These are phyloP conservation scores for Prunella himalayana DNA, from an alignment of 2,113 vertebrate genomes.

Conservation along the genomic window DNA sequence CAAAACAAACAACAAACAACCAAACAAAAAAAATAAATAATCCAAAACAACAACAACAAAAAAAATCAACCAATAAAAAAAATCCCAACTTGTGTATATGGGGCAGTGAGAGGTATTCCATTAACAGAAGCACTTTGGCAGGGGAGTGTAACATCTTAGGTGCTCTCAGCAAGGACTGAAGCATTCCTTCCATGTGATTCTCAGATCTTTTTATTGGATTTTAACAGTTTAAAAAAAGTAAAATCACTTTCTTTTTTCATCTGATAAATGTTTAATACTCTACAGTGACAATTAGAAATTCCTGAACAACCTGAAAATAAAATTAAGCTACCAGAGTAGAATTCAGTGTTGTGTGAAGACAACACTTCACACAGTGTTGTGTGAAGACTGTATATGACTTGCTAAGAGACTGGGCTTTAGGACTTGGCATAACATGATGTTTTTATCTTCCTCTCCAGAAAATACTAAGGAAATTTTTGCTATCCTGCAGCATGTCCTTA, in stretches of 20 bases:
- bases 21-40: not conserved
- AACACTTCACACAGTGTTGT: no score
- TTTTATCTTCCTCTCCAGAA: not conserved
- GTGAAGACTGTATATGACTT: not conserved
- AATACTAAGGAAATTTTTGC: not conserved
- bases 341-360: not conserved
- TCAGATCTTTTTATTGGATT: not conserved
- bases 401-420: not conserved
- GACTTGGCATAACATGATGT: not conserved
- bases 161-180: not conserved
- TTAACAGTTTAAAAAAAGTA: not conserved
- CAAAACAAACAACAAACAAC: not conserved
- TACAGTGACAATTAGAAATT: not conserved
- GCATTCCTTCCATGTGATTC: not conserved
- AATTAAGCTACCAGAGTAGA: not conserved
- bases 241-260: not conserved
- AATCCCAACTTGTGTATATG: not conserved
- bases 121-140: not conserved
- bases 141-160: not conserved
- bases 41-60: not conserved
- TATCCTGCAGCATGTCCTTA: not conserved
- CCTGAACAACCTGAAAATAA: not conserved
- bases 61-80: rapidly evolving
- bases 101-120: not conserved
- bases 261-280: not conserved